Conservation (phyloP, 2,113 vertebrate species). For the Upupa epops region DNA sequence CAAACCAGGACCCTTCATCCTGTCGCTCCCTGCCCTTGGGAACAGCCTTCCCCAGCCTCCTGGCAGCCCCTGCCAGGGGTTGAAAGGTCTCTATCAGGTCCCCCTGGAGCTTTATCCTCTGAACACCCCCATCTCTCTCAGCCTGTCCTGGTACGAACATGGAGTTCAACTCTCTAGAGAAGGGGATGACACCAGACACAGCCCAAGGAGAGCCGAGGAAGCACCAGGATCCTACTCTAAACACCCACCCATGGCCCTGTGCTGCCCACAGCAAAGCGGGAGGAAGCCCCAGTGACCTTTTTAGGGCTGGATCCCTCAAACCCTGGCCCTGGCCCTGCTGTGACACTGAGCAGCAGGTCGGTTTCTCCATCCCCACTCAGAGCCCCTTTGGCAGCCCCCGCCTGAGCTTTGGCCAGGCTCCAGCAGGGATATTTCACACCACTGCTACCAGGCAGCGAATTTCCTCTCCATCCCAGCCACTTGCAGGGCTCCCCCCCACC, state of each 20-base stretch:
- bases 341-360: rapidly evolving
- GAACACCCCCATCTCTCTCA: no score
- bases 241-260: neutral
- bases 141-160: no score
- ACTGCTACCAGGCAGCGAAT: neutral
- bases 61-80: no score
- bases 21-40: no score
- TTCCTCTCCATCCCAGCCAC: neutral
- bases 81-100: no score
- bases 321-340: rapidly evolving
- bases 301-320: neutral
- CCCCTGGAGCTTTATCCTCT: no score
- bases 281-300: rapidly evolving
- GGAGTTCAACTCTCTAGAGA: no score
- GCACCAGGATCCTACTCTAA: neutral
- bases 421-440: constrained; percentile 13
- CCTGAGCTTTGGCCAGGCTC: neutral
- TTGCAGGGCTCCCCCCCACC: neutral
- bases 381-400: neutral
- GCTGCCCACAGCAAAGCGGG: neutral
- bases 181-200: neutral
- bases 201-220: rapidly evolving
- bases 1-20: no score
- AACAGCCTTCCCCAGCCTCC: no score
- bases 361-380: rapidly evolving